A percentile compares a stretch with the other conserved stretches of the same genome.
Conservation (phyloP, 2,888 invertebrate species). For the Ormia ochracea region DNA sequence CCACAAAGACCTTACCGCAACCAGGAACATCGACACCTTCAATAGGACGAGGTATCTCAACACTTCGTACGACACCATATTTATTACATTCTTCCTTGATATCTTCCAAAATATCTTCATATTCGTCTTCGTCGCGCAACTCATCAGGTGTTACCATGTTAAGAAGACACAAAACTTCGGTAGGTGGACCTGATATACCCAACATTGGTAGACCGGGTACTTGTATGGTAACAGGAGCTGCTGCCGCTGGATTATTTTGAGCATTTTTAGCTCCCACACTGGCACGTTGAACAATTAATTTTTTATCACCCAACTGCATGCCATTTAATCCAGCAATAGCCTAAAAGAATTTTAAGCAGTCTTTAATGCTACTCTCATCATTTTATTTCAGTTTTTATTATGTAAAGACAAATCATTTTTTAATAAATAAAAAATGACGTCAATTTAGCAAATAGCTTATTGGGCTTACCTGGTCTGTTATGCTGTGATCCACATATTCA, state of each 20-base stretch:
- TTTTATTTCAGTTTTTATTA: neutral
- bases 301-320: slow-evolving; percentile 98
- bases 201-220: slow-evolving; percentile 90
- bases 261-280: slow-evolving; percentile 97
- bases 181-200: slow-evolving; percentile 92
- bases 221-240: slow-evolving; percentile 93
- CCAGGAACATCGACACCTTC: slow-evolving; percentile 97
- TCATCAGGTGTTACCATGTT: slow-evolving; percentile 99
- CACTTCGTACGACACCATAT: slow-evolving; percentile 94
- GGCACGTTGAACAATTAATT: slow-evolving; percentile 96
- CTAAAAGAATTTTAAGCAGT: slow-evolving; percentile 77
- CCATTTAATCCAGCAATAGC: slow-evolving; percentile 98
- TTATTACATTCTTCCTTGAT: slow-evolving; percentile 98
- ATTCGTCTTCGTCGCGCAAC: slow-evolving; percentile 96
- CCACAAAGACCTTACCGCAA: slow-evolving; percentile 98
- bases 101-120: slow-evolving; percentile 98
- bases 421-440: no score
- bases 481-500: slow-evolving; percentile 96
- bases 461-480: slow-evolving; percentile 93
- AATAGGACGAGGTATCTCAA: slow-evolving; percentile 97
- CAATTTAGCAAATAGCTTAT: no score
- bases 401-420: no score
- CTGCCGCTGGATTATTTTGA: slow-evolving; percentile 78
- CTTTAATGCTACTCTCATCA: neutral
- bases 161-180: slow-evolving; percentile 94